Base-by-base conservation (phyloP, 2,797 vertebrate species). In the Euthynnus affinis region DNA sequence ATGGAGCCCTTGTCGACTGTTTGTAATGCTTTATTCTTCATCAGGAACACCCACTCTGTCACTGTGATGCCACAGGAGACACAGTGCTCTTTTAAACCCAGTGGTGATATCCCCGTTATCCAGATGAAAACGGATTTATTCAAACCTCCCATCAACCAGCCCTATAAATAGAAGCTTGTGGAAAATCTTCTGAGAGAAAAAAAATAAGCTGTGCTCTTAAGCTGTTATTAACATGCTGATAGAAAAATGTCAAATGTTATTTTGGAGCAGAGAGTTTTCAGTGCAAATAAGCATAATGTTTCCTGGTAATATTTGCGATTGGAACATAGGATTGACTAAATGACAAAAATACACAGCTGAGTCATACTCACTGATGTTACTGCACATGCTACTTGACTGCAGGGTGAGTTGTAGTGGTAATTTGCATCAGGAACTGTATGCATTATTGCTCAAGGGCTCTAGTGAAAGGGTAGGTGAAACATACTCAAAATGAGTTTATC, bases 51-150 rank as follows among this genome's bases (percentile, higher is more conserved):
- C 90, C 91, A 87, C 80, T 74, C 86, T 82, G 89, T 88, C 89
- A 80, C 83, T 69, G 8, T 34, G 81, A 91, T 88, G 85, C 89
- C 87, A 87, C 83, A 52, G 80, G 87, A 84, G 87, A 89, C 84
- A 71, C 85, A 65, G 90, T 91, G 92, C 92, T 94, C 93, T 93
- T 94, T 94, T 94, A 93, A 95, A 95, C 89, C 93, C 88, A 89
- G 88, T 90, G 89, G 90, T 94, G 89, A 95, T 92, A 92, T 89
- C 90, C 86, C 86, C 78, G 88, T 94, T 93, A 95, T 95, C 93
- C 94, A 94, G 93, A 94, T 94, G 87, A 93, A 93, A 93, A 94
- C 85, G 90, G 94, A 94, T 93, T 95, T 95, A 93, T 90, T 94
- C 93, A 91, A 93, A 93, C 90, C 93, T 85, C 89, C 89, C 91